These are phyloP conservation scores for Laticauda laticaudata DNA, from an alignment of 2,113 vertebrate species.

Conservation along the genomic window DNA sequence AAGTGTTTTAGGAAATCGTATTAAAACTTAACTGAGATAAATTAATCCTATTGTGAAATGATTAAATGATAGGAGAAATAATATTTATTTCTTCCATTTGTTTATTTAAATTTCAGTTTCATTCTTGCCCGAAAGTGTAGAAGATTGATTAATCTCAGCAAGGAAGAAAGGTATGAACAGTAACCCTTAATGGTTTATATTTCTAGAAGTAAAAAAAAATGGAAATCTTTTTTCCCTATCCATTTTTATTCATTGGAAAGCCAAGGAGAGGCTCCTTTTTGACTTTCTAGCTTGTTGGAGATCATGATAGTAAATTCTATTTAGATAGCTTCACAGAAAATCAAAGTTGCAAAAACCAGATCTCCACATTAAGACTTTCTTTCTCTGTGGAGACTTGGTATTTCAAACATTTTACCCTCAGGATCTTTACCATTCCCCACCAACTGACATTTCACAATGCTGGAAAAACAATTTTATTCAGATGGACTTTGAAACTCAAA, in stretches of 20 bases:
- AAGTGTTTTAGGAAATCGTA: not conserved
- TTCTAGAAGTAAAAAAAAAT: no score
- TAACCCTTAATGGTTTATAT: not conserved
- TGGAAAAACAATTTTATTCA: not conserved
- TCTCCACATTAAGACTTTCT: not conserved
- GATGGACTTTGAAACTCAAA: not conserved
- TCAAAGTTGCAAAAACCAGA: not conserved
- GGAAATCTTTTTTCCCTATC: not conserved
- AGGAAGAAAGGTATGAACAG: slow-evolving; percentile 85
- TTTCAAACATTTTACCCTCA: not conserved
- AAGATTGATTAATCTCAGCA: slow-evolving; percentile 80
- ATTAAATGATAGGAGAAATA: not conserved
- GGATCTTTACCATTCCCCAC: not conserved
- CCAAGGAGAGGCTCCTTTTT: not conserved
- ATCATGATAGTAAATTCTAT: not conserved
- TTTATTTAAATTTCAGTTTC: slow-evolving; percentile 76
- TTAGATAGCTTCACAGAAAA: not conserved
- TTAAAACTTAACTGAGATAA: not conserved
- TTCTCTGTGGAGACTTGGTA: not conserved
- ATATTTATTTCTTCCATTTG: not conserved
- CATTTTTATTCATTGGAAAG: not conserved
- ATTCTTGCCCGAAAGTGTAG: slow-evolving; percentile 90
- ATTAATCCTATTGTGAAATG: not conserved
- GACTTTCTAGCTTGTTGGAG: not conserved
- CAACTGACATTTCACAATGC: not conserved